Evolutionary conservation across 2,113 vertebrate species (phyloP).

Genomic region (Crypturellus undulatus): DNA sequence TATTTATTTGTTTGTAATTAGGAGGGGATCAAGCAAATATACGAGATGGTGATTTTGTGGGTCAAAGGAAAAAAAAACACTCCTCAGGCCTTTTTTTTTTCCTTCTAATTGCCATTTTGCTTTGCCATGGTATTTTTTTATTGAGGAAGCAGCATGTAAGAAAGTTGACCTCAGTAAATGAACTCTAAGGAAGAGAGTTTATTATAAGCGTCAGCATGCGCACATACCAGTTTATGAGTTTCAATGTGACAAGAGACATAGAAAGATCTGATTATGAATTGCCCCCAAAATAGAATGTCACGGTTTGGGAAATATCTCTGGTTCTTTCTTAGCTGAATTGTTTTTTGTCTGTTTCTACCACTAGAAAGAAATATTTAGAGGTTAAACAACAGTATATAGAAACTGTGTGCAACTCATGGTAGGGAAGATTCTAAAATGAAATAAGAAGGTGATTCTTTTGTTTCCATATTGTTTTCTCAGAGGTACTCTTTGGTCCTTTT

Average conservation of each 20-base stretch:
- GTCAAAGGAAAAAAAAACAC: neutral
- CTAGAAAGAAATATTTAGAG: slow-evolving; percentile 33
- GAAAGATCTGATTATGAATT: slow-evolving; percentile 60
- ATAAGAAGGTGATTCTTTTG: slow-evolving; percentile 5
- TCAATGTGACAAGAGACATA: slow-evolving; percentile 52
- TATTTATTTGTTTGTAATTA: neutral
- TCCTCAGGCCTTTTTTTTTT: neutral
- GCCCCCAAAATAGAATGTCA: slow-evolving; percentile 59
- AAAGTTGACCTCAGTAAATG: slow-evolving; percentile 64
- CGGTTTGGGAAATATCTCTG: slow-evolving; percentile 61
- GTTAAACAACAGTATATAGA: neutral
- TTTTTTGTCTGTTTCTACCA: slow-evolving; percentile 47
- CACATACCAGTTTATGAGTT: slow-evolving; percentile 51
- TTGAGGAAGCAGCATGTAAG: slow-evolving; percentile 11
- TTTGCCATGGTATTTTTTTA: slow-evolving; percentile 31
- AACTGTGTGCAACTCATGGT: neutral
- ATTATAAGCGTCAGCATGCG: slow-evolving; percentile 58
- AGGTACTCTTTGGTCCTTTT: neutral
- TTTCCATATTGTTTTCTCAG: slow-evolving; percentile 8
- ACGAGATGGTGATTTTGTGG: neutral
- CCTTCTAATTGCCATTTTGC: neutral
- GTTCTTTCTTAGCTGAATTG: slow-evolving; percentile 51
- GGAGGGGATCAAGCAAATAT: neutral
- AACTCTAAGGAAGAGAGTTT: slow-evolving; percentile 56
- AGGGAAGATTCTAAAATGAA: neutral